Conservation (phyloP, 37 sponge, comb jelly and placozoan species). For the Chondrosia reniformis region DNA sequence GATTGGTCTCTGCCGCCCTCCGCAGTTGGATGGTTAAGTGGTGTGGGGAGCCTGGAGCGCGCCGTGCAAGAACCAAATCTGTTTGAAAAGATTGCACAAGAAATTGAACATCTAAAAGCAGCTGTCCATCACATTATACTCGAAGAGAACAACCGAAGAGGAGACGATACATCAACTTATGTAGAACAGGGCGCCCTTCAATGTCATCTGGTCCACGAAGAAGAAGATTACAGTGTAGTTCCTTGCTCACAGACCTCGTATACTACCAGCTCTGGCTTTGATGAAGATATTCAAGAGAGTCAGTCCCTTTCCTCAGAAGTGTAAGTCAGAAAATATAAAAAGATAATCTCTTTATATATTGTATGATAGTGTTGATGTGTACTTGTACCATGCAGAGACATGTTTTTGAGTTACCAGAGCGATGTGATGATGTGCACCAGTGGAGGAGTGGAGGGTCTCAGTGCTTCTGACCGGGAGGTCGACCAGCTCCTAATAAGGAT, state of each 20-base stretch:
- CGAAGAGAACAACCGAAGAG: not conserved
- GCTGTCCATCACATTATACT: not conserved
- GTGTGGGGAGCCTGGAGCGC: too few relatives aligned
- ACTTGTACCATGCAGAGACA: not conserved
- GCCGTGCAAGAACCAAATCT: not conserved
- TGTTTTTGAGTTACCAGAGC: not conserved
- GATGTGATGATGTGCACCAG: not conserved
- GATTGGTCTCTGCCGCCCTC: constrained; percentile 21
- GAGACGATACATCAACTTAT: not conserved
- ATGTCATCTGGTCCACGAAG: too few relatives aligned
- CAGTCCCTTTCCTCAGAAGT: constrained; percentile 16
- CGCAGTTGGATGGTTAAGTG: not conserved
- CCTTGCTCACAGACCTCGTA: constrained; percentile 13
- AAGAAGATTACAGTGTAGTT: not conserved
- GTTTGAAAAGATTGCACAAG: not conserved
- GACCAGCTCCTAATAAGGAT: constrained; percentile 4
- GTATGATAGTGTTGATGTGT: not conserved
- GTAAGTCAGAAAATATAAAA: not conserved
- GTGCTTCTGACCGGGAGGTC: not conserved
- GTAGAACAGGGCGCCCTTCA: too few relatives aligned
- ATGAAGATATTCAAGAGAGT: not conserved
- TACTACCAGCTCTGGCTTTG: constrained; percentile 17
- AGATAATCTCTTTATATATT: not conserved
- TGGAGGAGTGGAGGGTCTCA: not conserved
- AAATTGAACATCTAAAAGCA: constrained; percentile 1